Base-by-base conservation (phyloP, 1,140 invertebrate species). In the Pristionchus pacificus region DNA sequence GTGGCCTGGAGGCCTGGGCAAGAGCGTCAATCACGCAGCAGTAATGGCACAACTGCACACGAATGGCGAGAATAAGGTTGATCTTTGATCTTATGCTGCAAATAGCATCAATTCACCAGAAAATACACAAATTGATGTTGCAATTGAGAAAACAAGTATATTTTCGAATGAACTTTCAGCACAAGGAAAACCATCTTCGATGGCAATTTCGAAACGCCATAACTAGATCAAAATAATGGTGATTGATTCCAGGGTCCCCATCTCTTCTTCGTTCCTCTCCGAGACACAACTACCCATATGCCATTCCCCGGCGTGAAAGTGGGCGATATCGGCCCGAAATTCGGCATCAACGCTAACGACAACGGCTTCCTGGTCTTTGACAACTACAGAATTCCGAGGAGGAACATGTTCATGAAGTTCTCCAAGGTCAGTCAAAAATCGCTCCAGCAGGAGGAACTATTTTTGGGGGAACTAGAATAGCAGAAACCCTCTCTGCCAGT, bases 341-440 rank as follows among this genome's bases (percentile, higher is more conserved):
- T 95, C 65, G 93, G 75, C 6, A 75, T 77, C 69, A 78, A 80
- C 28, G 65, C 60, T 31, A 78, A 61, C 58, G 78, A 80, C 64
- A 80, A 80, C 60, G 79, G 78, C 14, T 80, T 74, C 57, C 68
- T 80, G 1, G 68, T 91, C 10, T 91, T 95, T 64, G 88, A 92
- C 28, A 88, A 92, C 78, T 89, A 93, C 6, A 87, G 92, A 77
- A 92, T 96, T 85, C 93, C 93, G 0, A 85, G 92, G 31, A 88
- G 89, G 29, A 87, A 93, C 75, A 93, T 97, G 92, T 83, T 96
- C 0, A 96, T 95, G 93, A 93, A 92, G 87, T 92, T 95, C 86
- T 89, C 90, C 60, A 88, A 95, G 87, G 92, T 87, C 68, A 62
- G n/a, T n/a, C n/a, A n/a, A n/a, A n/a, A n/a, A n/a, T n/a, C n/a